A percentile compares a stretch with the other conserved stretches of the same genome.
Evolutionary conservation across 2,113 vertebrate genomes (phyloP).

Genomic region (Centropus bengalensis): DNA sequence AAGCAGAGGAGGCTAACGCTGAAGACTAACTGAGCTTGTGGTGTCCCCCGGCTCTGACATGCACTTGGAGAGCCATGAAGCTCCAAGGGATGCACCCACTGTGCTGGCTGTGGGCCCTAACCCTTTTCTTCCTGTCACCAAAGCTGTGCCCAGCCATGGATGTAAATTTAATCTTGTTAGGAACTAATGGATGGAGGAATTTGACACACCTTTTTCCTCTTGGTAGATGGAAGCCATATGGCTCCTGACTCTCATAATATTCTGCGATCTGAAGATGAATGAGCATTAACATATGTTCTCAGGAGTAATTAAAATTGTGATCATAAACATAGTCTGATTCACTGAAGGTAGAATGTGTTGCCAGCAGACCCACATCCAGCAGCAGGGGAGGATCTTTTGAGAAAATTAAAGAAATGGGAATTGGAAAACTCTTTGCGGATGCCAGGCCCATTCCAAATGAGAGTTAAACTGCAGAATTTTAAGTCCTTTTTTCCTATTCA

Average conservation of each 20-base stretch:
- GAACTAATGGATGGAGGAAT: slow-evolving; percentile 37
- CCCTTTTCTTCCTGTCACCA: not conserved
- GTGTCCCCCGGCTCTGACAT: not conserved
- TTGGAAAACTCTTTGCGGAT: not conserved
- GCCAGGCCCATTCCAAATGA: not conserved
- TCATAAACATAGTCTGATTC: slow-evolving; percentile 20
- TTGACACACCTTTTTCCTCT: slow-evolving; percentile 43
- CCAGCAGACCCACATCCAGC: not conserved
- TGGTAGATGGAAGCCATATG: slow-evolving; percentile 34
- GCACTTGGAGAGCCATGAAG: not conserved
- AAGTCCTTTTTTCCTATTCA: not conserved
- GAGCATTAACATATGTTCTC: slow-evolving; percentile 40
- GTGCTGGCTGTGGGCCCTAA: not conserved
- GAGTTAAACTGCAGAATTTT: not conserved
- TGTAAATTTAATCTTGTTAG: slow-evolving; percentile 34
- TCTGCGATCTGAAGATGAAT: not conserved
- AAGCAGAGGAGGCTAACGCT: not conserved
- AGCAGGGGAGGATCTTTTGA: not conserved
- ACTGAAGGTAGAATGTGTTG: not conserved
- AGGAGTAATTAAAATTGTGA: slow-evolving; percentile 54
- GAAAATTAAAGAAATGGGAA: not conserved
- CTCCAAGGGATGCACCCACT: accelerated
- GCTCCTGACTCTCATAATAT: not conserved
- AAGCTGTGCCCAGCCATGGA: not conserved
- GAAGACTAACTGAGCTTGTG: not conserved